Evolutionary conservation across 1,140 invertebrate species (phyloP), one percentile per base, ranked within the genome.

Genomic region (Drosophila sproati): DNA sequence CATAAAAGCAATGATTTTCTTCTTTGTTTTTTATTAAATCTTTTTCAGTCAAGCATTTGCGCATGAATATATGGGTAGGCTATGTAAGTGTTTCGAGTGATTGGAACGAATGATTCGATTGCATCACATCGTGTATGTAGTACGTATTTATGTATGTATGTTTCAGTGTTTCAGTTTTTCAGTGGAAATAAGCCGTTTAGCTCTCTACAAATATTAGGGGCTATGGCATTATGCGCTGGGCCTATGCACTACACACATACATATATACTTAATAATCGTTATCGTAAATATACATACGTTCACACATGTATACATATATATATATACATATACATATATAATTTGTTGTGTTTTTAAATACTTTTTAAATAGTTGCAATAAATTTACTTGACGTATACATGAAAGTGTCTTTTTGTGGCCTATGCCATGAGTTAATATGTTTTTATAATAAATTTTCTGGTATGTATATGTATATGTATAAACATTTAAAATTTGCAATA

Each of bases 401-500:
- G 85, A 80, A 85, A 89, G 67, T 88, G 67, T 80, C 20, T 20
- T 61, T 77, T 68, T 71, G 60, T 71, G 48, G 63, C 68, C 70
- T 70, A 67, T 83, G 72, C 69, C 77, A 77, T 80, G 77, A 77
- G 52, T 73, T 79, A 67, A 67, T 80, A 77, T 80, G 45, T 77
- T 70, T 62, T 80, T 52, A 70, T 61, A 60, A 59, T 75, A 47
- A 59, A 70, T 80, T 73, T 20, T 62, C 39, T 70, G 80, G 80
- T 82, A 73, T 79, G 59, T 72, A 82, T 72, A 82, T 85, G 77
- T 73, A 76, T 69, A 79, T 72, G 73, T 80, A 88, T 88, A 82
- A 82, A 89, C 85, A 88, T 83, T 88, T 88, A 88, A 88, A 88
- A 88, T 88, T 88, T 83, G 71, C 77, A 88, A 88, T 88, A 88